Evolutionary conservation across 2,888 invertebrate genomes (phyloP).

Genomic region (Meandrusa payeni): DNA sequence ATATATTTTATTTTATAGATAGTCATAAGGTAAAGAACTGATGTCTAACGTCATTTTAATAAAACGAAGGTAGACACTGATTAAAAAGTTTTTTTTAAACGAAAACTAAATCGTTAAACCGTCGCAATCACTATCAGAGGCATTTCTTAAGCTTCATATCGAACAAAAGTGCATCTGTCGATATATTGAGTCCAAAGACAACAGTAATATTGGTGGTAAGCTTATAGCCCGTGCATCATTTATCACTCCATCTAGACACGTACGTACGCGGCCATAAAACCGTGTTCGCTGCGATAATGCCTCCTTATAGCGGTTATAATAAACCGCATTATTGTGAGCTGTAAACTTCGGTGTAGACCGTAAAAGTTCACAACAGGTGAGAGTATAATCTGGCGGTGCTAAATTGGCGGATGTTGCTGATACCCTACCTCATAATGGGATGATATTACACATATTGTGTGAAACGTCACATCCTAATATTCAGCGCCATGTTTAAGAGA

Average conservation of each 20-base stretch:
- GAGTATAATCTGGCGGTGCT: conserved; percentile 27
- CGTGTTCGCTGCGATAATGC: conserved; percentile 20
- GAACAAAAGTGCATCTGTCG: too few relatives aligned
- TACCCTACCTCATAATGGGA: conserved; percentile 20
- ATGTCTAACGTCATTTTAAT: too few relatives aligned
- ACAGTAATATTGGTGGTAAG: conserved; percentile 15
- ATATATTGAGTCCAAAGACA: not conserved
- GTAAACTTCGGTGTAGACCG: conserved; percentile 31
- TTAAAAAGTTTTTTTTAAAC: too few relatives aligned
- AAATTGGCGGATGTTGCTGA: conserved; percentile 30
- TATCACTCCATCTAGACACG: conserved; percentile 23
- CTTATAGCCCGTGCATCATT: conserved; percentile 23
- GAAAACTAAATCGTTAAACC: too few relatives aligned
- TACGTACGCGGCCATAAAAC: conserved; percentile 17
- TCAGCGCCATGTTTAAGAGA: not conserved
- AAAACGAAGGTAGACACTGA: too few relatives aligned
- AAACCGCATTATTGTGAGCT: conserved; percentile 28
- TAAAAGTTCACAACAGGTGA: conserved; percentile 52
- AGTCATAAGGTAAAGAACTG: too few relatives aligned
- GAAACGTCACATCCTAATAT: conserved; percentile 1
- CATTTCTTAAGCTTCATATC: too few relatives aligned
- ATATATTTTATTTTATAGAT: too few relatives aligned
- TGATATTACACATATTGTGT: conserved; percentile 21
- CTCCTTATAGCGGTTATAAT: conserved; percentile 21
- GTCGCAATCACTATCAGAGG: too few relatives aligned